Percentiles rank a stretch among this genome's conserved stretches.
These are phyloP conservation scores for Pantala flavescens DNA, from an alignment of 1,140 invertebrate genomes.

Conservation along the genomic window DNA sequence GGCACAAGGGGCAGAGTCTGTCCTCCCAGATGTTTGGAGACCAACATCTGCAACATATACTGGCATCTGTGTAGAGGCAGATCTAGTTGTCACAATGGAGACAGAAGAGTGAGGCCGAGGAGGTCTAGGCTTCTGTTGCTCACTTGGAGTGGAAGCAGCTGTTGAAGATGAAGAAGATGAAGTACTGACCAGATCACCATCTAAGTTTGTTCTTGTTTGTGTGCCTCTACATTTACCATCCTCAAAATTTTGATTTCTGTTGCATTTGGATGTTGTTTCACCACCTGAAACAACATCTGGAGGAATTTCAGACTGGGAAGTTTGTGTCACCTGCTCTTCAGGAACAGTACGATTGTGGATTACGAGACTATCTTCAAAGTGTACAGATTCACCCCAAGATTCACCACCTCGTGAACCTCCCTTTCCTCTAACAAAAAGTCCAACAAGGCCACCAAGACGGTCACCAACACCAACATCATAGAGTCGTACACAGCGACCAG, in stretches of 20 bases:
- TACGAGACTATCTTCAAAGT: background rate
- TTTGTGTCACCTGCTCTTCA: background rate
- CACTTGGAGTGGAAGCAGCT: background rate
- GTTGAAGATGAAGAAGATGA: background rate
- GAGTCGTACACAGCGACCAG: conserved; percentile 44
- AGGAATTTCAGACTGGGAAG: too few relatives aligned
- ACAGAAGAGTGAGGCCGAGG: background rate
- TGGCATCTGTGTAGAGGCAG: conserved; percentile 44
- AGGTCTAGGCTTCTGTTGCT: background rate
- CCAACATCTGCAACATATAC: conserved; percentile 54
- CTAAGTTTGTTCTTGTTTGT: conserved; percentile 18
- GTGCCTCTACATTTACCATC: conserved; percentile 26
- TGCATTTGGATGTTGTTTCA: conserved; percentile 31
- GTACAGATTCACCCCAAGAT: background rate
- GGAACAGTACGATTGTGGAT: background rate
- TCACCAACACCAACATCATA: conserved; percentile 40
- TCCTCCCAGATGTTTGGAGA: conserved; percentile 52
- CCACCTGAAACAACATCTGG: too few relatives aligned
- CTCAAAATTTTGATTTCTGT: conserved; percentile 33
- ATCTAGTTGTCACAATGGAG: conserved; percentile 31
- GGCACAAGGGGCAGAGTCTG: conserved; percentile 13
- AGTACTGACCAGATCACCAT: background rate
- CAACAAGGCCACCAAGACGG: background rate
- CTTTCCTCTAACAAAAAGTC: background rate
- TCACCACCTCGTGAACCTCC: background rate